These are phyloP conservation scores for Chiloscyllium punctatum DNA, from an alignment of 2,797 vertebrate species.

Conservation along the genomic window DNA sequence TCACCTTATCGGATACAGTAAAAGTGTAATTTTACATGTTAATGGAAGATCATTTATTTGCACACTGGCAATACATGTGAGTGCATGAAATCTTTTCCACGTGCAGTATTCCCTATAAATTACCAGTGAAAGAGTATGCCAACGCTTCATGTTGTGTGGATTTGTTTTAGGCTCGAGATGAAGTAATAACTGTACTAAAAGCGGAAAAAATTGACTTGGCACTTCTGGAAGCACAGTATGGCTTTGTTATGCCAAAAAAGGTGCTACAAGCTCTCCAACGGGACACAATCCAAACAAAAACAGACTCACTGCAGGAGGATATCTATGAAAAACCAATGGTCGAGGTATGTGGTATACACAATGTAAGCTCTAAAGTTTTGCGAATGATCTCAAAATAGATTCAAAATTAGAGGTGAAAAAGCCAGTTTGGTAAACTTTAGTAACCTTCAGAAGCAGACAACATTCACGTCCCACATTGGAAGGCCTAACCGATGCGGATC, in stretches of 20 bases:
- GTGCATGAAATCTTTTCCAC: not conserved
- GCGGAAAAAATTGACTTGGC: constrained; percentile 93
- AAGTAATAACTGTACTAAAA: constrained; percentile 90
- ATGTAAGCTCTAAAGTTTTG: not conserved
- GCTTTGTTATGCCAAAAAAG: constrained; percentile 86
- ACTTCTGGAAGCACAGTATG: constrained; percentile 87
- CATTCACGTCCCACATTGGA: too few relatives aligned
- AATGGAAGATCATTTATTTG: not conserved
- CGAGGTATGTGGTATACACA: constrained; percentile 65
- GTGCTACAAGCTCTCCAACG: constrained; percentile 88
- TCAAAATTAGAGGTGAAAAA: not conserved
- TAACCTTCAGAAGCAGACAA: too few relatives aligned
- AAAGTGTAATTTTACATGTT: not conserved
- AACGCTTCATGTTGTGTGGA: constrained; percentile 44
- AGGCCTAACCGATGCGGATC: too few relatives aligned
- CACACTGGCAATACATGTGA: not conserved
- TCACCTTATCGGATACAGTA: not conserved
- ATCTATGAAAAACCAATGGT: constrained; percentile 90
- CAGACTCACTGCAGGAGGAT: constrained; percentile 75
- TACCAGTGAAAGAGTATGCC: constrained; percentile 38
- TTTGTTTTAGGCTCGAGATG: constrained; percentile 82
- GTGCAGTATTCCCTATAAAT: not conserved
- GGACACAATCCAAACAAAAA: constrained; percentile 78
- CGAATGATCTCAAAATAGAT: not conserved
- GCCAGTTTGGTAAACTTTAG: not conserved